Evolutionary conservation across 1,140 invertebrate species (phyloP), one percentile per base, ranked within the genome.

Genomic region (Brachionus koreanus): DNA sequence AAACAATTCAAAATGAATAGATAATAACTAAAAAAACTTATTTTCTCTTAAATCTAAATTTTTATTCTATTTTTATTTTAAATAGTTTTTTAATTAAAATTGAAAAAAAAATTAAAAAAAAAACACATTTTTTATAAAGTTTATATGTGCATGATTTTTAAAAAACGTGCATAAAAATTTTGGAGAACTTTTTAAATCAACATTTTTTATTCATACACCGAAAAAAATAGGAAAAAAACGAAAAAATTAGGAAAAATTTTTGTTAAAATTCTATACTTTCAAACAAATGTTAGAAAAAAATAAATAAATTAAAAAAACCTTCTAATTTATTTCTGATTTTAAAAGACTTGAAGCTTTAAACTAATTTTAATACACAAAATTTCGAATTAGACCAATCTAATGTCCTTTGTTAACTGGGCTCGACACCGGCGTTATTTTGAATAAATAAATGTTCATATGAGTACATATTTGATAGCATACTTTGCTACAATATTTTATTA

Each of bases 401-500:
- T 57, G 49, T 19, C 19, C 49, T 57, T 57, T 57, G 49, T 57
- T 57, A 19, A 25, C 49, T 57, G 49, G 19, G 49, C 49, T 57
- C 49, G 49, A 19, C n/a, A 43, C 39, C 9, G 69, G 39, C 9
- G 37, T 74, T 74, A 82, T 82, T 35, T 63, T 63, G 33, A 82
- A 82, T 37, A 63, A 82, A 52, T 82, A 82, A 13, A 82, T 82
- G 29, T 82, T 74, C 42, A 82, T 43, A 69, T 69, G 29, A 13
- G 35, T 52, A 37, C 82, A 82, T 72, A 82, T 72, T 72, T 82
- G 57, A 23, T 57, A 49, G 49, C 82, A 82, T 25, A 82, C 82
- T 82, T 82, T 74, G 82, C 57, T 82, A 63, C 42, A 72, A 57
- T 82, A 82, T 52, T 42, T 69, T 33, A 82, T 16, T 25, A 72